Conservation (phyloP, 2,888 invertebrate species). For the Shargacucullia verbasci region DNA sequence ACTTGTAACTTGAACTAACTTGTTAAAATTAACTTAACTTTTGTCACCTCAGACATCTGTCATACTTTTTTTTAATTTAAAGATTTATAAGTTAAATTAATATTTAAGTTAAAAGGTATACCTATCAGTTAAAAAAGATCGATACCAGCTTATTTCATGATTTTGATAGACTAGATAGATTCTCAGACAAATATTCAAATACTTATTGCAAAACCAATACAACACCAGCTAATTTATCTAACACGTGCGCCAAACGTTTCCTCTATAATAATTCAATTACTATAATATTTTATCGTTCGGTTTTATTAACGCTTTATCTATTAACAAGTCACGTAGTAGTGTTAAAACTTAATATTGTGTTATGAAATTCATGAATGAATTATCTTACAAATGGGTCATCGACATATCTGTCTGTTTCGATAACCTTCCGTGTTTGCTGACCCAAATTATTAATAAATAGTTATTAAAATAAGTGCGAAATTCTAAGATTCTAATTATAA, state of each 20-base stretch:
- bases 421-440: conserved; percentile 53
- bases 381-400: conserved; percentile 54
- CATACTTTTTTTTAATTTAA: no score
- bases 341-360: conserved; percentile 45
- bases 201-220: conserved; percentile 18
- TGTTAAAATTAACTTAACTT: no score
- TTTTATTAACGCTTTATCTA: conserved; percentile 32
- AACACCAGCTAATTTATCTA: conserved; percentile 9
- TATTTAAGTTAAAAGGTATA: no score
- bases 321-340: conserved; percentile 42
- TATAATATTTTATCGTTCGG: conserved; percentile 17
- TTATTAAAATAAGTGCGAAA: conserved; percentile 15
- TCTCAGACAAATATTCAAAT: background rate
- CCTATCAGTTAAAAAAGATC: no score
- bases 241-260: conserved; percentile 16
- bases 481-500: conserved; percentile 1
- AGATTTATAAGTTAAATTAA: no score
- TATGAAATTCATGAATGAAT: conserved; percentile 55
- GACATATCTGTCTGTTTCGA: conserved; percentile 53
- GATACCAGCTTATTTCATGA: no score
- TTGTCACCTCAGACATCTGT: background rate
- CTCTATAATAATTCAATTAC: conserved; percentile 37
- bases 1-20: no score
- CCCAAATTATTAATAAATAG: conserved; percentile 15
- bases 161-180: no score